Percentiles rank a stretch among this genome's conserved stretches.
Evolutionary conservation across 2,113 vertebrate species (phyloP).

Genomic region (Menidia beryllina): DNA sequence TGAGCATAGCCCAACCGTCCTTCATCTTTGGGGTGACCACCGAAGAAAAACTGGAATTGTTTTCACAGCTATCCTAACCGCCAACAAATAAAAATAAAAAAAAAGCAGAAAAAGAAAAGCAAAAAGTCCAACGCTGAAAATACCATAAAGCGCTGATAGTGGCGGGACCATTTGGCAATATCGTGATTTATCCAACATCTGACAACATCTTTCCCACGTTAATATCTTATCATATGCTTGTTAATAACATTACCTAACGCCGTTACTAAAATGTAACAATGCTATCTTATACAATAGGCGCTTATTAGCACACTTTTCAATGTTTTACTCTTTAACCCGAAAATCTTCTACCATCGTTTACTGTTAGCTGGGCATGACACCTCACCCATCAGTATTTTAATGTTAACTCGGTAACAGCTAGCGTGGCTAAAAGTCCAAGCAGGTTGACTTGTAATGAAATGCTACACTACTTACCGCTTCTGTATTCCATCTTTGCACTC

Average conservation of each 20-base stretch:
- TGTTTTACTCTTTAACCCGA: conserved; percentile 4
- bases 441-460: background rate
- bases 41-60: background rate
- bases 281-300: background rate
- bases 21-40: background rate
- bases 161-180: background rate
- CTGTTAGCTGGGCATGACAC: conserved; percentile 35
- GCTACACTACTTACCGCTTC: background rate
- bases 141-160: background rate
- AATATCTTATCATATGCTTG: too few species aligned
- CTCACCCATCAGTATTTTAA: conserved; percentile 19
- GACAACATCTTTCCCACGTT: background rate
- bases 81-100: too few species aligned
- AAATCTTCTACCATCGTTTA: background rate
- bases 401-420: conserved; percentile 34
- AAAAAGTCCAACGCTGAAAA: too few species aligned
- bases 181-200: conserved; percentile 9
- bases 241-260: background rate
- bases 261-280: background rate
- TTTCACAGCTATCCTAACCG: background rate
- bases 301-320: background rate
- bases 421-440: conserved; percentile 14
- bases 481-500: background rate
- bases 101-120: too few species aligned
- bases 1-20: background rate